Evolutionary conservation across 2,113 vertebrate genomes (phyloP).

Genomic region (Chascanopsetta lugubris): DNA sequence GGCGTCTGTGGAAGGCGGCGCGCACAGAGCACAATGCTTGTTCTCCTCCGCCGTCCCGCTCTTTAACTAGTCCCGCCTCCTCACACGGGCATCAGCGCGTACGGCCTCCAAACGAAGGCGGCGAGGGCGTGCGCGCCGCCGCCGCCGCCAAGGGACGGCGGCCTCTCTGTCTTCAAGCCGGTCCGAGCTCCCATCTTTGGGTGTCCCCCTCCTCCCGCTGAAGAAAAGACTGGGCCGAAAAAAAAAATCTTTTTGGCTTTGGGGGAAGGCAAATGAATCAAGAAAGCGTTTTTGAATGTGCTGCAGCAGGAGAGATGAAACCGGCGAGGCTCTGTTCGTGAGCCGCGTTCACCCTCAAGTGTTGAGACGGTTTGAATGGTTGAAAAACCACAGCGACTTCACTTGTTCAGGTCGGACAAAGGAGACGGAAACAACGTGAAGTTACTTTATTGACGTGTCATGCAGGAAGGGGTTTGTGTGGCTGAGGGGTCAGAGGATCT

Average conservation of each 20-base stretch:
- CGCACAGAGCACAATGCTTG: constrained; percentile 36
- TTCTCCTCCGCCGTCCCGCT: constrained; percentile 40
- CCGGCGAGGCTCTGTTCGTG: neutral
- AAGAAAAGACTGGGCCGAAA: too few species aligned
- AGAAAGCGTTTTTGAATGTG: constrained; percentile 13
- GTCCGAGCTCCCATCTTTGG: constrained; percentile 16
- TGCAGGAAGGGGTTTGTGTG: too few species aligned
- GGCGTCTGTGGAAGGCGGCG: constrained; percentile 36
- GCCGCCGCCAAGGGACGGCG: constrained; percentile 12
- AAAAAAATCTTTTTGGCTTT: constrained; percentile 17
- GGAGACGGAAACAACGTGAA: too few species aligned
- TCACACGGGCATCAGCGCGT: constrained; percentile 33
- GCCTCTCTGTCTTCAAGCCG: constrained; percentile 23
- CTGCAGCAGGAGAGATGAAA: neutral
- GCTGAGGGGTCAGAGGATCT: too few species aligned
- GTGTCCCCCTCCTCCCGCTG: neutral
- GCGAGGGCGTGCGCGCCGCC: constrained; percentile 27
- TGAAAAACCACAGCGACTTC: neutral
- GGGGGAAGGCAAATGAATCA: neutral
- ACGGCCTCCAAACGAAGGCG: constrained; percentile 9
- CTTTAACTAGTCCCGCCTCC: constrained; percentile 45
- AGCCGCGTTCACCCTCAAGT: neutral
- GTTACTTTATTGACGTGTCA: too few species aligned
- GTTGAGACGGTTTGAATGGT: neutral
- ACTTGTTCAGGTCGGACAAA: too few species aligned